These are phyloP conservation scores for Apodemus agrarius DNA, from an alignment of 2,797 vertebrate genomes.

Conservation along the genomic window DNA sequence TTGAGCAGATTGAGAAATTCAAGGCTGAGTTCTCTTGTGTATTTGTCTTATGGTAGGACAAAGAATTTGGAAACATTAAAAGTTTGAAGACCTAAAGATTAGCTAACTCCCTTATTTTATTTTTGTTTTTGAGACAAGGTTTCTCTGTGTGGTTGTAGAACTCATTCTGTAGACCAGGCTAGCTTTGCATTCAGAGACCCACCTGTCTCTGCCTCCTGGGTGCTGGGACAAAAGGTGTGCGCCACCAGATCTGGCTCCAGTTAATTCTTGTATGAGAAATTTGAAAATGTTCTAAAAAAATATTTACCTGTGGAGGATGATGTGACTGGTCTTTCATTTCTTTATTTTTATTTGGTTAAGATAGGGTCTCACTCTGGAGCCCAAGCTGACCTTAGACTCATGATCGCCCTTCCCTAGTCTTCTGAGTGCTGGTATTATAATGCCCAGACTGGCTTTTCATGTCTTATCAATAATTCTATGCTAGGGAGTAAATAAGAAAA, in stretches of 20 bases:
- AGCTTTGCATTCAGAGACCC: neutral
- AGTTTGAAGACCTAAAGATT: slow-evolving; percentile 9
- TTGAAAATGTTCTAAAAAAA: neutral
- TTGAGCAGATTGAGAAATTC: neutral
- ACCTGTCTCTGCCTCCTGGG: neutral
- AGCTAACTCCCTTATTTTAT: neutral
- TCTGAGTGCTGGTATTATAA: neutral
- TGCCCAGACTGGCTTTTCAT: neutral
- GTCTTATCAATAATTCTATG: neutral
- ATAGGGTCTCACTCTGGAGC: neutral
- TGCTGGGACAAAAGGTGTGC: neutral
- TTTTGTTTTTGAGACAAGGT: neutral
- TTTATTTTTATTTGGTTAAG: neutral
- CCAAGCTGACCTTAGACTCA: neutral
- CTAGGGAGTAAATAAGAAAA: neutral
- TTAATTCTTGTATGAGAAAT: neutral
- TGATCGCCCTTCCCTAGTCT: neutral
- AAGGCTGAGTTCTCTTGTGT: neutral
- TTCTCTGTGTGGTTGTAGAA: neutral
- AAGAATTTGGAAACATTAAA: slow-evolving; percentile 11
- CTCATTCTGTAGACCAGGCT: neutral
- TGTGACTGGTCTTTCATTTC: neutral
- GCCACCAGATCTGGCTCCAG: neutral
- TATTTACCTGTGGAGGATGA: neutral
- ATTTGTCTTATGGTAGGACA: slow-evolving; percentile 16